These are phyloP conservation scores for Hedya salicella DNA, from an alignment of 2,888 invertebrate species.

Conservation along the genomic window DNA sequence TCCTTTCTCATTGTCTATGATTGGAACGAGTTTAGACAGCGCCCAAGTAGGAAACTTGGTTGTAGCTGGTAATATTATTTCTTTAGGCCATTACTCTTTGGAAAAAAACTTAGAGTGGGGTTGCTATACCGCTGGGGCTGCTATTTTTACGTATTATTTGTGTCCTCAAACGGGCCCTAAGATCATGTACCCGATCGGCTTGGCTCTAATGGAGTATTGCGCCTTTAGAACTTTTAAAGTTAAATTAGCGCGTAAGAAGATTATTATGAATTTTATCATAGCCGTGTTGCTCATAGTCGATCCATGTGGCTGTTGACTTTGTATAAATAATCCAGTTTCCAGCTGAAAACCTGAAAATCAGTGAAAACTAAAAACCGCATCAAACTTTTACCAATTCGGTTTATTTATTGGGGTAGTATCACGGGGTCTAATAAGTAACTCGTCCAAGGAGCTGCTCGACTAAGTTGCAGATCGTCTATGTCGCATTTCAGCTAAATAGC, in stretches of 20 bases:
- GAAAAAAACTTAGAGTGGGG: constrained; percentile 35
- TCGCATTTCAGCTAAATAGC: too few species aligned
- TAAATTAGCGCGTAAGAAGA: constrained; percentile 37
- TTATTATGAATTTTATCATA: constrained; percentile 40
- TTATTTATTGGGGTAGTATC: too few species aligned
- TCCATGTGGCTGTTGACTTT: constrained; percentile 30
- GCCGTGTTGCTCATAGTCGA: constrained; percentile 37
- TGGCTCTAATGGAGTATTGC: constrained; percentile 38
- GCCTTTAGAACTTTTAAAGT: constrained; percentile 31
- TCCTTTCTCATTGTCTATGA: constrained; percentile 26
- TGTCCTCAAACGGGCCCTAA: constrained; percentile 26
- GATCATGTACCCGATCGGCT: constrained; percentile 32
- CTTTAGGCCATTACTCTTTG: constrained; percentile 34
- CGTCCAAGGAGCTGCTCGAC: too few species aligned
- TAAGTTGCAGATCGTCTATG: too few species aligned
- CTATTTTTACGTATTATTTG: constrained; percentile 37
- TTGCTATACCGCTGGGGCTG: constrained; percentile 36
- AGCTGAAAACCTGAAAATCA: too few species aligned
- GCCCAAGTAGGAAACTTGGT: constrained; percentile 34
- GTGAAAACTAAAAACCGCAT: too few species aligned
- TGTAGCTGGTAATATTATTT: constrained; percentile 35
- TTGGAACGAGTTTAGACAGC: constrained; percentile 12
- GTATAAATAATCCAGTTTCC: too few species aligned
- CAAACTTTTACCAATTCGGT: too few species aligned
- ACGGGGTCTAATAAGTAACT: too few species aligned